Evolutionary conservation across 2,113 vertebrate genomes (phyloP), one percentile per base, ranked within the genome.

Genomic region (Zosterops japonicus): DNA sequence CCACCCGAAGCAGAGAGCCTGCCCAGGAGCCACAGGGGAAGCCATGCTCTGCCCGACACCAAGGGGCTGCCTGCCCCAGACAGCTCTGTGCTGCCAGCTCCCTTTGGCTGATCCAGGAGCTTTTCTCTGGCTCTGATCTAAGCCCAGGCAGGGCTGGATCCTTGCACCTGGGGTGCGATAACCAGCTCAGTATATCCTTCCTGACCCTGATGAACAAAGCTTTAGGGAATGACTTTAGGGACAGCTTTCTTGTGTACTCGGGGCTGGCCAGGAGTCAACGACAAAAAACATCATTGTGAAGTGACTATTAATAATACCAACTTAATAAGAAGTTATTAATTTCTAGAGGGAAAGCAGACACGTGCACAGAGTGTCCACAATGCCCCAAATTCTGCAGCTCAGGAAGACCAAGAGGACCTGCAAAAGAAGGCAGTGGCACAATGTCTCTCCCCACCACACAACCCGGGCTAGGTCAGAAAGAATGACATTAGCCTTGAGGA

Each of bases 1-100:
- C 98, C 98, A 97, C 76, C 89, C 85, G 94, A 96, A 92, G 90
- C 96, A 82, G 71, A 80, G 24, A 94, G 82, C 71, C 90, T 96
- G 93, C 91, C 89, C 39, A 20, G 89, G 94, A 92, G 86, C 74
- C 87, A 82, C 96, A 88, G 91, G 95, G 96, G 94, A 97, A 95
- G 94, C 87, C 2, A 20, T 10, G 86, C 83, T 88, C 91, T 94
- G 86, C 90, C 91, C 20, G 3, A 83, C 75, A n/a, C 6, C 2
- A 24, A 65, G 85, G 70, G 92, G 85, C 86, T 76, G 82, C 89
- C 85, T 83, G 82, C 86, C 71, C 71, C n/a, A 75, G 65, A 71
- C 94, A 80, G 83, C 87, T 79, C 71, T 3, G 67, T 3, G 46
- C 41, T 46, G 56, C 79, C 95, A 92, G 92, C 79, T 81, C 57